Evolutionary conservation across 2,113 vertebrate species (phyloP).

Genomic region (Colistium nudipinnis): DNA sequence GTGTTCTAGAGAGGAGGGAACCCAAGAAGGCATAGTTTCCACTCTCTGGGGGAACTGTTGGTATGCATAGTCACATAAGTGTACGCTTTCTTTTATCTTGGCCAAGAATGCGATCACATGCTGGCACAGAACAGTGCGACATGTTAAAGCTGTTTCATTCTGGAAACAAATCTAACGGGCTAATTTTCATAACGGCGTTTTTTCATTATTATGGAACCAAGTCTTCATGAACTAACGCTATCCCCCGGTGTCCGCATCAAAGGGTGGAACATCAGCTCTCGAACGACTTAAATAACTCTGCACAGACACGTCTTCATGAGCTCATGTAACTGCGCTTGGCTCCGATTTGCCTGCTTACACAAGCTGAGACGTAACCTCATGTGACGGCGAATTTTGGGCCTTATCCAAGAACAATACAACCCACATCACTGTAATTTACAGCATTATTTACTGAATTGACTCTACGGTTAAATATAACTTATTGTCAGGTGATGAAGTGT

Average conservation of each 20-base stretch:
- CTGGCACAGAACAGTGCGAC: background rate
- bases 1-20: constrained; percentile 34
- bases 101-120: constrained; percentile 7
- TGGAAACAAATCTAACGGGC: constrained; percentile 25
- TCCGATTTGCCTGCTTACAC: constrained; percentile 45
- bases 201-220: constrained; percentile 5
- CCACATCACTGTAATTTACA: constrained; percentile 27
- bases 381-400: background rate
- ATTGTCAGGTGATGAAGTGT: constrained; percentile 18
- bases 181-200: too few relatives aligned
- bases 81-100: constrained; percentile 30
- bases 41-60: constrained; percentile 49
- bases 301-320: constrained; percentile 43
- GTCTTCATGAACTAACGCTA: background rate
- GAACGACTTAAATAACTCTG: constrained; percentile 1
- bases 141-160: background rate
- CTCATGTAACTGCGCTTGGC: constrained; percentile 36
- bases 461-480: background rate
- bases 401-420: constrained; percentile 41
- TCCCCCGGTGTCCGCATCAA: constrained; percentile 10
- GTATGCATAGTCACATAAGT: constrained; percentile 46
- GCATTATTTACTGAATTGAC: constrained; percentile 19
- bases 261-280: constrained; percentile 17
- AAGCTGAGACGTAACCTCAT: constrained; percentile 39
- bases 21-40: constrained; percentile 53